Base-by-base conservation (phyloP, 2,888 invertebrate genomes). In the Choreutis nemorana region DNA sequence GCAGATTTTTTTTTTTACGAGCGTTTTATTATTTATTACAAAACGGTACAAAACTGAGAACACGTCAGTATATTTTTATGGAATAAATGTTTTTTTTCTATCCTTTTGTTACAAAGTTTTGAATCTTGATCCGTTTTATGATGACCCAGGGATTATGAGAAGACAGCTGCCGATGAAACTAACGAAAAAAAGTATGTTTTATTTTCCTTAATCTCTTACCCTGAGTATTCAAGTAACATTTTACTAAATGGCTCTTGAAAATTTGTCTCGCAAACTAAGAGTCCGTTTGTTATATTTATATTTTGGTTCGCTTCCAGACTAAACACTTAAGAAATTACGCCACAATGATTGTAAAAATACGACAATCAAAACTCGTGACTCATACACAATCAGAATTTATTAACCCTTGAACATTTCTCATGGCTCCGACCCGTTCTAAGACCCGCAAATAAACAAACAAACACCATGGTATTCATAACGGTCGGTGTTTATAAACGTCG, bases 391-490 rank as follows among this genome's bases (percentile, higher is more conserved):
- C 12, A 12, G n/a, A 16, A n/a, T 55, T 55, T 52, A 57, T 55
- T 51, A 56, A 55, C 59, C 61, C 62, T 53, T 44, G 40, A 13
- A 48, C 45, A 45, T 41, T 45, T 53, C 59, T 45, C 59, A 54
- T 48, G 55, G 48, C 49, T 51, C 45, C 45, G n/a, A 42, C 39
- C 41, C 41, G 37, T 26, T 43, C 36, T 32, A 14, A 25, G 36
- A 34, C 37, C 27, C 41, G 40, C 42, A 45, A 45, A 55, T 47
- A 63, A 59, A 64, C 55, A 67, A 55, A 53, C 57, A 55, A 37
- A 45, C 45, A 26, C n/a, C n/a, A n/a, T n/a, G n/a, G 46, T 46
- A 52, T 51, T 52, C 50, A 53, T 48, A 48, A 40, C 54, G 38
- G 35, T 26, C 30, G 33, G 41, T 56, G 60, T 58, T 61, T 60